phyloP scores from a whole-genome alignment of 2,888 invertebrate species.

The Geophilus truncorum region DNA sequence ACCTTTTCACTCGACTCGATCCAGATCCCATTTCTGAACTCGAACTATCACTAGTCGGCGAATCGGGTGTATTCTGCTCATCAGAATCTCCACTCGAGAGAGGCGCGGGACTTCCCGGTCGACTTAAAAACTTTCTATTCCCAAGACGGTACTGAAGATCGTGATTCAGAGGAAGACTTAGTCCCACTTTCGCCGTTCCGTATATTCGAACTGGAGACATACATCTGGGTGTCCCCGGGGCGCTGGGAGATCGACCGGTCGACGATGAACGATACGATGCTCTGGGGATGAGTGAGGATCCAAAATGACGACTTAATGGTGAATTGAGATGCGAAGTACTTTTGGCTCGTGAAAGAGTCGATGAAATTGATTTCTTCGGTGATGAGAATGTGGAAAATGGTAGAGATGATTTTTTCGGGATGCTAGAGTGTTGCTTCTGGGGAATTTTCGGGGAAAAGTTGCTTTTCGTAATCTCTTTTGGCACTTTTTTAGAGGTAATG shows the following conservation, averaged over 20 bases:
- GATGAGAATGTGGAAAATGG: not conserved
- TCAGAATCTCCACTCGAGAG: constrained; percentile 29
- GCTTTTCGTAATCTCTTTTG: not conserved
- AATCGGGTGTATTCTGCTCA: constrained; percentile 32
- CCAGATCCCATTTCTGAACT: constrained; percentile 1
- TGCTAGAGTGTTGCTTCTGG: not conserved
- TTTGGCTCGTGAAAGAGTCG: constrained; percentile 16
- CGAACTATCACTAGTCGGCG: constrained; percentile 28
- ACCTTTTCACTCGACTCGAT: constrained; percentile 6
- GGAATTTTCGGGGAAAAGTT: not conserved
- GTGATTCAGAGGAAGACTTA: constrained; percentile 30
- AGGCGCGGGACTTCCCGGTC: constrained; percentile 30
- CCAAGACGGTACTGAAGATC: not conserved
- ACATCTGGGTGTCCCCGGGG: constrained; percentile 28
- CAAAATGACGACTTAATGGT: constrained; percentile 1
- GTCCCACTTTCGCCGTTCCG: not conserved
- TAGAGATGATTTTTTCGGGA: constrained; percentile 1
- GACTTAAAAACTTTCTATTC: constrained; percentile 29
- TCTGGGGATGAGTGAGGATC: not conserved
- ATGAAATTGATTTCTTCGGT: not conserved
- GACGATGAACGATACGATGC: constrained; percentile 28
- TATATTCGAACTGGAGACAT: constrained; percentile 30
- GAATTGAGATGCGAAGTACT: constrained; percentile 30
- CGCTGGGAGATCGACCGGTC: constrained; percentile 30
- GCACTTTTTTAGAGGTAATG: not conserved